These are phyloP conservation scores for Alectoris magna DNA, from an alignment of 2,797 vertebrate genomes.

Conservation along the genomic window DNA sequence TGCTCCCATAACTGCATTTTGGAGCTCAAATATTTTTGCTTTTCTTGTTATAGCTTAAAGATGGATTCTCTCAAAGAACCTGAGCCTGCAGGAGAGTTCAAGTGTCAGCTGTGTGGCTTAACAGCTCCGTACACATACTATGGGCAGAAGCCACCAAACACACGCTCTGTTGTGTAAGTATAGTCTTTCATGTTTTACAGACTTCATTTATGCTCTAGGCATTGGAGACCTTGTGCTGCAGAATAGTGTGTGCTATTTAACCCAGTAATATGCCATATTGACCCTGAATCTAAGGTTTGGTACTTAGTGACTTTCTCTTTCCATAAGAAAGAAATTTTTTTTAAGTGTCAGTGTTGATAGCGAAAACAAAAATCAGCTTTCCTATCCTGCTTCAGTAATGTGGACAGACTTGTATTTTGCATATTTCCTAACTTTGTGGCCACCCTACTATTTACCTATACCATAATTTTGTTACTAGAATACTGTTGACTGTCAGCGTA, in stretches of 20 bases:
- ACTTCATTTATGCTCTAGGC: neutral
- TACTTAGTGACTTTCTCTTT: neutral
- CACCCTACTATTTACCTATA: neutral
- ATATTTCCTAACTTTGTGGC: neutral
- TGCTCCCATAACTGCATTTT: neutral
- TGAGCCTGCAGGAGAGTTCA: slow-evolving; percentile 76
- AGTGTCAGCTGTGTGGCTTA: slow-evolving; percentile 86
- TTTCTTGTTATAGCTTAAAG: slow-evolving; percentile 21
- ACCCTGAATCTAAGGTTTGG: neutral
- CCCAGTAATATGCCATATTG: neutral
- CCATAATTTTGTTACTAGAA: neutral
- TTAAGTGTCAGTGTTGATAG: neutral
- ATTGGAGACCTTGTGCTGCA: neutral
- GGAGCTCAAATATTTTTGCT: neutral
- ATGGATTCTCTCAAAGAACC: slow-evolving; percentile 76
- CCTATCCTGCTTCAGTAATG: neutral
- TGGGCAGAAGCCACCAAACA: slow-evolving; percentile 88
- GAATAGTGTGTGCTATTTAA: neutral
- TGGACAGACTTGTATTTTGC: neutral
- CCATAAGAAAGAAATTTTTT: neutral
- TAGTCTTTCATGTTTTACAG: neutral
- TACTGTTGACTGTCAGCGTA: neutral
- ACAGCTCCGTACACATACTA: slow-evolving; percentile 82
- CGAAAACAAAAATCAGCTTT: neutral
- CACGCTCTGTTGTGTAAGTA: slow-evolving; percentile 87